Conservation (phyloP, 2,797 vertebrate species). For the Jordanella pulchra region DNA sequence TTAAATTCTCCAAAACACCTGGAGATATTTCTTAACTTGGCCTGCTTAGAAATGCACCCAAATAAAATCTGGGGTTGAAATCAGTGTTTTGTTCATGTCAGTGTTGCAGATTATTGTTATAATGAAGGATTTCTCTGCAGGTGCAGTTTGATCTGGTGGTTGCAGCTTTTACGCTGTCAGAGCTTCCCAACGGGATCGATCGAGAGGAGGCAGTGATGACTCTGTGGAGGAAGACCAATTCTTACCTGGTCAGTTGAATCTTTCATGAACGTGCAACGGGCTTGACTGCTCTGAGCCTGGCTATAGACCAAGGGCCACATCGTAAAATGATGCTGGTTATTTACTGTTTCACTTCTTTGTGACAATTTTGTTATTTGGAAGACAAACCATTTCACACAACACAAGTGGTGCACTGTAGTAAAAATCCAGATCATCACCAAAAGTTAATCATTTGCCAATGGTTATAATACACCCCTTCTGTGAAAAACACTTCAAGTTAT, state of each 20-base stretch:
- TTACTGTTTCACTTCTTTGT: neutral
- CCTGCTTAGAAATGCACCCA: neutral
- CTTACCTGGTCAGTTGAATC: slow-evolving; percentile 80
- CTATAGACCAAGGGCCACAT: no score
- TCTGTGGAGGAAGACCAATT: slow-evolving; percentile 88
- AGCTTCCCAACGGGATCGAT: slow-evolving; percentile 74
- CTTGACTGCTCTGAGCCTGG: neutral
- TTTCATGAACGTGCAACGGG: neutral
- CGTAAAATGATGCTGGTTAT: neutral
- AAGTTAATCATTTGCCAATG: no score
- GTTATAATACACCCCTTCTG: no score
- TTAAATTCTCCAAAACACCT: neutral
- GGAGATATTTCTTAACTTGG: no score
- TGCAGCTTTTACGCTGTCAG: slow-evolving; percentile 85
- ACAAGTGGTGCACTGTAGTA: neutral
- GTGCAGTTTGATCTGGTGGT: slow-evolving; percentile 86
- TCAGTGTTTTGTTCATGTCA: neutral
- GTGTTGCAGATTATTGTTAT: neutral
- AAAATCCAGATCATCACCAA: no score
- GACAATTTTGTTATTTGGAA: neutral
- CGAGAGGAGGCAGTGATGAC: slow-evolving; percentile 74
- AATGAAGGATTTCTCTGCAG: slow-evolving; percentile 55
- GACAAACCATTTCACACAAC: neutral
- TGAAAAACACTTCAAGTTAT: no score
- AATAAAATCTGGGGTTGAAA: neutral